phyloP scores from a whole-genome alignment of 30 jellyfish, hydroid and myxozoan genomes.

The Aurelia aurita complex sp. Pacific region DNA sequence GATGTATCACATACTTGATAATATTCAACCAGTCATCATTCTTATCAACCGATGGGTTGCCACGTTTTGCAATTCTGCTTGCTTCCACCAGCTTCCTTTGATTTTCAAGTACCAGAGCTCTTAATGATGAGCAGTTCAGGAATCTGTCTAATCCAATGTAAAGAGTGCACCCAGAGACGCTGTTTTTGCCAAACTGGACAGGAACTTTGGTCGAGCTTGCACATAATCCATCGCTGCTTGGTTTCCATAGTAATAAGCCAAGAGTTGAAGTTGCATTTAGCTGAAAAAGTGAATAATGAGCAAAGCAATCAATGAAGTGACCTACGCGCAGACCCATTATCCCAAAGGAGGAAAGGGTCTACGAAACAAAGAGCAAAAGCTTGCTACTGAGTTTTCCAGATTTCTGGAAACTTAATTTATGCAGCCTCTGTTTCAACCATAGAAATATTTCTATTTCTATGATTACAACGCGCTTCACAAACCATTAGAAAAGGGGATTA shows the following conservation, averaged over 20 bases:
- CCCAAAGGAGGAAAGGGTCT: too few relatives aligned
- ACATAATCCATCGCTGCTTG: constrained; percentile 41
- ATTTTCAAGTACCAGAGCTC: constrained; percentile 4
- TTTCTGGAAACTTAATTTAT: too few relatives aligned
- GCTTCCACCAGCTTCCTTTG: constrained; percentile 42
- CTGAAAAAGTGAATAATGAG: neutral
- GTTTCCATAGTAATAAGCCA: constrained; percentile 51
- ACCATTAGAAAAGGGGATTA: too few relatives aligned
- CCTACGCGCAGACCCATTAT: too few relatives aligned
- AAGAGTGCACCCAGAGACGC: constrained; percentile 46
- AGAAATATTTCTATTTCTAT: too few relatives aligned
- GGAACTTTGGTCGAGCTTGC: constrained; percentile 24
- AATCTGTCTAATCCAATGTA: constrained; percentile 47
- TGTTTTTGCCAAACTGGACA: constrained; percentile 47
- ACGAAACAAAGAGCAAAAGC: too few relatives aligned
- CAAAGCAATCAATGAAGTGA: too few relatives aligned
- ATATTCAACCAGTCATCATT: constrained; percentile 60
- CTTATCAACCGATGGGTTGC: constrained; percentile 43
- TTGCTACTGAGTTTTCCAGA: too few relatives aligned
- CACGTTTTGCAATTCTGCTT: constrained; percentile 38
- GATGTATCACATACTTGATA: constrained; percentile 24
- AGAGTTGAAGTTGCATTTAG: constrained; percentile 15
- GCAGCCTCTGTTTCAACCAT: too few relatives aligned
- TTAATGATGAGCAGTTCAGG: constrained; percentile 43
- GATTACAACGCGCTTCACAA: too few relatives aligned